Percentiles rank a stretch among this genome's conserved stretches.
These are phyloP conservation scores for Balaenoptera acutorostrata DNA, from an alignment of 2,113 vertebrate genomes.

Conservation along the genomic window DNA sequence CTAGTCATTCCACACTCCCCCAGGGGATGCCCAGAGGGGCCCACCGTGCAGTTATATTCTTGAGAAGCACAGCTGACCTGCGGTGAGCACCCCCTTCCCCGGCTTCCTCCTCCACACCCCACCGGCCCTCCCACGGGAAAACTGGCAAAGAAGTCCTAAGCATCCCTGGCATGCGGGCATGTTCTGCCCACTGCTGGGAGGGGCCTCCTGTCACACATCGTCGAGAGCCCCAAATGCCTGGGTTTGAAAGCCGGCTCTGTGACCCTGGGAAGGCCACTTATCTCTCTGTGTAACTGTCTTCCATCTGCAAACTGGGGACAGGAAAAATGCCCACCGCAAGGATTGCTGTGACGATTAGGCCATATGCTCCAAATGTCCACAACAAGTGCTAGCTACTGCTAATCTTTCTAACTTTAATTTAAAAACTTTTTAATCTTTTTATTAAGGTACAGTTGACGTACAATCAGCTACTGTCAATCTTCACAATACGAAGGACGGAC, in stretches of 20 bases:
- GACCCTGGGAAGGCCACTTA: background rate
- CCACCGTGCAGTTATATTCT: background rate
- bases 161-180: background rate
- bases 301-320: background rate
- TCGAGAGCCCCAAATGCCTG: background rate
- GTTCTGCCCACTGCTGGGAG: background rate
- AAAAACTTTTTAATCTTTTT: background rate
- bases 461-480: background rate
- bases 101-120: accelerated
- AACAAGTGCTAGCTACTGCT: background rate
- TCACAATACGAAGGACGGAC: background rate
- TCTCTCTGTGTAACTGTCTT: background rate
- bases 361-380: accelerated
- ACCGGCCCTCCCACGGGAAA: background rate
- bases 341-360: background rate
- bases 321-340: background rate
- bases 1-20: no score
- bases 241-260: background rate
- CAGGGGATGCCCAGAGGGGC: background rate
- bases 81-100: background rate
- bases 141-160: background rate
- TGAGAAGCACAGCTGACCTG: background rate
- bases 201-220: background rate
- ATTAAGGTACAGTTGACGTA: background rate
- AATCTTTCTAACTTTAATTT: background rate